These are phyloP conservation scores for Hydrotaea cyrtoneurina DNA, from an alignment of 2,888 invertebrate genomes.

Conservation along the genomic window DNA sequence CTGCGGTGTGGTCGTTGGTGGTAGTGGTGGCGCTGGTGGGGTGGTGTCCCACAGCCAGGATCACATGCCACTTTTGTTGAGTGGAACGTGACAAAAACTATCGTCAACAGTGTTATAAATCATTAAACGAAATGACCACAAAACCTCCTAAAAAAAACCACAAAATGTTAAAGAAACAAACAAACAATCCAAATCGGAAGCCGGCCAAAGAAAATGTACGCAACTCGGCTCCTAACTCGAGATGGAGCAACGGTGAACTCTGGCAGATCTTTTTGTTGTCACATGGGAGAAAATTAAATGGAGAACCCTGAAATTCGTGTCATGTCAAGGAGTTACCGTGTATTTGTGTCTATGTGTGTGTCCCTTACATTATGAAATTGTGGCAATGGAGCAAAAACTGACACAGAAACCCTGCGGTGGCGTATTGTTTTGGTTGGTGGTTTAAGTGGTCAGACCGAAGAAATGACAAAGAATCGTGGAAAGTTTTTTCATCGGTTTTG, in stretches of 20 bases:
- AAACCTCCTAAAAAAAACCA: not conserved
- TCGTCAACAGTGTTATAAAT: constrained; percentile 39
- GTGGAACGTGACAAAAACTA: constrained; percentile 50
- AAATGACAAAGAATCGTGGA: not conserved
- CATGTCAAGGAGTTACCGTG: not conserved
- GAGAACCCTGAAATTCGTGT: constrained; percentile 16
- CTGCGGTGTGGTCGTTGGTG: no score
- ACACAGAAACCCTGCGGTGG: not conserved
- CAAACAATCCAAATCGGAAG: not conserved
- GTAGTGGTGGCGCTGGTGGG: no score
- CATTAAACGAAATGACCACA: constrained; percentile 23
- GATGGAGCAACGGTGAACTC: not conserved
- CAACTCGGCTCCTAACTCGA: not conserved
- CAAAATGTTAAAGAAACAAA: constrained; percentile 13
- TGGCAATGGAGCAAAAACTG: not conserved
- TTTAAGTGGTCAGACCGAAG: not conserved
- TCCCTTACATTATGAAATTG: not conserved
- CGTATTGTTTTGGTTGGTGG: constrained; percentile 4
- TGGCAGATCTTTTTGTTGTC: not conserved
- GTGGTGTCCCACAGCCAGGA: not conserved
- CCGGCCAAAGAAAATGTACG: not conserved
- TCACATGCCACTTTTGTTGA: constrained; percentile 17
- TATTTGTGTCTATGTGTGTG: not conserved
- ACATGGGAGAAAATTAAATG: constrained; percentile 9
- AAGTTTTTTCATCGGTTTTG: not conserved